Evolutionary conservation across 2,888 invertebrate species (phyloP), one percentile per base, ranked within the genome.

Genomic region (Chaetoderma sp.): DNA sequence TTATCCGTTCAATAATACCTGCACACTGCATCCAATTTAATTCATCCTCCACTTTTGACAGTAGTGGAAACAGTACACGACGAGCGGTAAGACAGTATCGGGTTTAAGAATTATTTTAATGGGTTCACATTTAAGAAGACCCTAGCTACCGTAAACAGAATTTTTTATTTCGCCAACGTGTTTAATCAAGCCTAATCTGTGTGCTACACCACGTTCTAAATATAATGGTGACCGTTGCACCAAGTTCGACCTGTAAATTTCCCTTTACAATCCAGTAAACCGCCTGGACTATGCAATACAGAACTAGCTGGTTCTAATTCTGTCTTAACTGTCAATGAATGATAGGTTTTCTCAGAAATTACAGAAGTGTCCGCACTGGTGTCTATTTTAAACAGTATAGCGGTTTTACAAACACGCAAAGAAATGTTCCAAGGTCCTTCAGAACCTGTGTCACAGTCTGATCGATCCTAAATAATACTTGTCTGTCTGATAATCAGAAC

Each of bases 1-100:
- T 65, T 1, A 70, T 63, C 36, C 59, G 64, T 10, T 55, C n/a
- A 39, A 73, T 70, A n/a, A 70, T 67, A 6, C 58, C 66, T 4
- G 54, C 62, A 3, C 42, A 4, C 25, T 65, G 54, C 63, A 72
- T 69, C 10, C 60, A 16, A 25, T 71, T 33, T 10, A 69, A 57
- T 47, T 71, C 71, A 16, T n/a, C 39, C 23, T 65, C 63, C 3
- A 66, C 56, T 50, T 54, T 68, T 21, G 10, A 56, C n/a, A 66
- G 18, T 13, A 69, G 32, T 2, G 60, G 64, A 47, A 67, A 60
- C 28, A 65, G 54, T 32, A 68, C 50, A 2, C 62, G 6, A 13
- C 68, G 33, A 10, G 65, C 32, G 30, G 54, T 55, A 21, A 23
- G 27, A 42, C 65, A 27, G 50, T 32, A 65, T 52, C 45, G 23